Evolutionary conservation across 2,888 invertebrate species (phyloP), one percentile per base, ranked within the genome.

Genomic region (Idaea biselata): DNA sequence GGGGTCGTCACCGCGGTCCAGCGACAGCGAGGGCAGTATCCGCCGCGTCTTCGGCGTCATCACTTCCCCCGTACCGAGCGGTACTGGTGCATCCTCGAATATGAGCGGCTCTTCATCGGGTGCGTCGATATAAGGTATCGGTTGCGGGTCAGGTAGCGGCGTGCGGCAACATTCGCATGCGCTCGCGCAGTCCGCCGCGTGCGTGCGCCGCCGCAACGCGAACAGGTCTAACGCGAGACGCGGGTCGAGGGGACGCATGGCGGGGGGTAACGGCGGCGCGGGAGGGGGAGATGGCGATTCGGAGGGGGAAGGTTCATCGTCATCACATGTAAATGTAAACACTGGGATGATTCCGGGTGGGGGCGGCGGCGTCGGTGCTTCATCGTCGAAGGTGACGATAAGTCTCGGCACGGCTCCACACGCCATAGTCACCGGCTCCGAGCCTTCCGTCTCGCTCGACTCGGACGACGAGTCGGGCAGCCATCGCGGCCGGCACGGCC

Each of bases 91-190:
- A 62, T 84, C 88, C 77, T 93, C 93, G 66, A 88, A 89, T 78
- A 93, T 93, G 16, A 91, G 68, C 5, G 91, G 93, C 64, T 93
- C 92, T 0, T 78, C 88, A 68, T 84, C 86, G 0, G 91, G 90
- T 63, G 90, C 93, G 74, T 93, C 93, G 59, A 93, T 93, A 74
- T 73, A 93, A 0, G 93, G 93, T 65, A 93, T 93, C 33, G 80
- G 86, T 25, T 84, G 84, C 0, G 84, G 65, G 64, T 92, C 91
- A 0, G 91, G 91, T 64, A 90, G 91, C 55, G 90, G 91, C 33
- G 87, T 86, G 62, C 91, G 90, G 66, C 91, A 92, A 67, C 91
- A 92, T 53, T 90, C 91, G 70, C 91, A 92, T 6, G 90, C 90
- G 68, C 89, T 89, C 18, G 86, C 89, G 70, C 91, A 92, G 61